Conservation (phyloP, 2,888 invertebrate species). For the Boloria euphrosyne region DNA sequence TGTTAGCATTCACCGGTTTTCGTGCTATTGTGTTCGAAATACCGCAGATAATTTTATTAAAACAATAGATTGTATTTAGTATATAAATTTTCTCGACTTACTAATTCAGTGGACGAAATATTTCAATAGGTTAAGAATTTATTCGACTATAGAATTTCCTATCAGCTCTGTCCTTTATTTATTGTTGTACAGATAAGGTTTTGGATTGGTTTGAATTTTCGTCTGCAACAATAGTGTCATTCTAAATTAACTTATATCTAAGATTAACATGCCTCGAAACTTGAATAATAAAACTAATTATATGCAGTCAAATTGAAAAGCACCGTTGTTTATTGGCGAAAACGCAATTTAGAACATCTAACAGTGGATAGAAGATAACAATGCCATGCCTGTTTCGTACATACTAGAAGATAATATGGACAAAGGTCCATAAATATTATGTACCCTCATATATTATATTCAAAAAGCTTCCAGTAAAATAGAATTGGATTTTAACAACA, state of each 20-base stretch:
- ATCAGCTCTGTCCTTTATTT: constrained; percentile 22
- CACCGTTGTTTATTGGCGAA: too few species aligned
- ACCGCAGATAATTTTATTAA: constrained; percentile 34
- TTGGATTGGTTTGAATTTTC: constrained; percentile 4
- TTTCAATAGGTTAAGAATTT: constrained; percentile 22
- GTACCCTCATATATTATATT: too few species aligned
- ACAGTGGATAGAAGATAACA: too few species aligned
- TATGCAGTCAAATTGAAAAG: too few species aligned
- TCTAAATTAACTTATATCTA: constrained; percentile 8
- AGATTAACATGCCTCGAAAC: too few species aligned
- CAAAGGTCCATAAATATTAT: too few species aligned
- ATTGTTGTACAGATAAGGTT: constrained; percentile 18
- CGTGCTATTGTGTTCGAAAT: constrained; percentile 34
- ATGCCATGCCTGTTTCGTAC: too few species aligned
- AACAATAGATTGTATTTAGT: constrained; percentile 30
- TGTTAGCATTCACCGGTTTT: constrained; percentile 36
- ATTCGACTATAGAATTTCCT: constrained; percentile 20
- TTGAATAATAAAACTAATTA: too few species aligned
- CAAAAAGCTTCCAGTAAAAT: too few species aligned
- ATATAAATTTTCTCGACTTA: constrained; percentile 33
- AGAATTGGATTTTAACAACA: too few species aligned
- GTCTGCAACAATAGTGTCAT: neutral
- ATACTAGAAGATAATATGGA: too few species aligned
- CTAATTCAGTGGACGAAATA: constrained; percentile 27
- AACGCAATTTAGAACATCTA: too few species aligned